Base-by-base conservation (phyloP, 2,797 vertebrate genomes). In the Pogonophryne albipinna region DNA sequence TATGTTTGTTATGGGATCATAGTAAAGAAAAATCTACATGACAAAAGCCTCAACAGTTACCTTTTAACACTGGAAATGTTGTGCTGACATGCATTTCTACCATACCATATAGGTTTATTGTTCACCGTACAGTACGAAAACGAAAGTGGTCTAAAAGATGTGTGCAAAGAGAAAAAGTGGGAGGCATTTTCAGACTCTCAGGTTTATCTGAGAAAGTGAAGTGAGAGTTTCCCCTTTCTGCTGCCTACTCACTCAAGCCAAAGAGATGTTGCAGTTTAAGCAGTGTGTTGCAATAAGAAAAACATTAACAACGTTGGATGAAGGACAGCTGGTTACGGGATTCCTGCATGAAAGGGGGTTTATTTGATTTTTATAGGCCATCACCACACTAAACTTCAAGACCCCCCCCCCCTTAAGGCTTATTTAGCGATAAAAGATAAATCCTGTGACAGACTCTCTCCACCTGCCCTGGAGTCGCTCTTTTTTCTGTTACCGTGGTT, bases 401-500 rank as follows among this genome's bases (percentile, higher is more conserved):
- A 52, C 11, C 59, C 51, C 47, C 10, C 16, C 23, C n/a, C 31
- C 57, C 53, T 11, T 1, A 16, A 71, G 66, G 49, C 59, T 80
- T 82, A 67, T 79, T 81, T 57, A 72, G 64, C 65, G 84, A 51
- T 83, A 78, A 80, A 57, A 85, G 51, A 78, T 34, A 52, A 71
- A 77, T 75, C 70, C 66, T 66, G 34, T 55, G 14, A 49, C 51
- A 79, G 46, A 23, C 74, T 71, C 59, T 20, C 73, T 72, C 52
- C 80, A 71, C n/a, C n/a, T n/a, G n/a, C n/a, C n/a, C n/a, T n/a
- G n/a, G n/a, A n/a, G 77, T 83, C 31, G 19, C 58, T 56, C 75
- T 67, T 61, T 75, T 78, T 76, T 71, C 82, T 73, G 91, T 92
- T 90, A 71, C 90, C 90, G 85, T 91, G 88, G 90, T 90, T 83